Percentiles rank a stretch among this genome's conserved stretches.
phyloP scores from a whole-genome alignment of 2,113 vertebrate genomes.

The Alethe diademata region DNA sequence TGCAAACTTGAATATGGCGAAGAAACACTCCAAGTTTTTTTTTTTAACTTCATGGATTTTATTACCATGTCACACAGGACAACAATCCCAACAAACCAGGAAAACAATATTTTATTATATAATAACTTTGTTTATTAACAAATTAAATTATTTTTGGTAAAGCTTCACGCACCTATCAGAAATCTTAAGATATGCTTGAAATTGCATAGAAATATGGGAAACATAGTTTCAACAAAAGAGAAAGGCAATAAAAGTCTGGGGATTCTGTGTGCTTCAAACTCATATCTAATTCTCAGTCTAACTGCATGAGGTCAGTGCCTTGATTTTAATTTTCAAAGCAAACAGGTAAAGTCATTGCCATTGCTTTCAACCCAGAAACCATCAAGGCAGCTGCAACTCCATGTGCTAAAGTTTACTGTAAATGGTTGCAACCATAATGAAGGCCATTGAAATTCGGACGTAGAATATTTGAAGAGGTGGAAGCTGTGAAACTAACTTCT shows the following conservation, averaged over 20 bases:
- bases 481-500: not conserved
- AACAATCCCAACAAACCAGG: not conserved
- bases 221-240: not conserved
- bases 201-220: not conserved
- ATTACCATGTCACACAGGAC: not conserved
- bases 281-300: not conserved
- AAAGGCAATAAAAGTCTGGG: not conserved
- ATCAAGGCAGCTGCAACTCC: not conserved
- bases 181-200: not conserved
- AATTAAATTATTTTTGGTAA: not conserved
- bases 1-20: not conserved
- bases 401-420: not conserved
- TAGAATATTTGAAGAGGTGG: not conserved
- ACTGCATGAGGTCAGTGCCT: not conserved
- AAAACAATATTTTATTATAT: not conserved
- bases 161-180: not conserved
- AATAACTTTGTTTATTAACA: not conserved
- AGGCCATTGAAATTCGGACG: not conserved
- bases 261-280: not conserved
- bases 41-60: not conserved
- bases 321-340: not conserved
- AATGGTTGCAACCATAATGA: not conserved
- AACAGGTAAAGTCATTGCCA: not conserved
- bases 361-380: not conserved
- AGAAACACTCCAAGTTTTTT: not conserved